Conservation (phyloP, 2,888 invertebrate species). For the Pocota personata region DNA sequence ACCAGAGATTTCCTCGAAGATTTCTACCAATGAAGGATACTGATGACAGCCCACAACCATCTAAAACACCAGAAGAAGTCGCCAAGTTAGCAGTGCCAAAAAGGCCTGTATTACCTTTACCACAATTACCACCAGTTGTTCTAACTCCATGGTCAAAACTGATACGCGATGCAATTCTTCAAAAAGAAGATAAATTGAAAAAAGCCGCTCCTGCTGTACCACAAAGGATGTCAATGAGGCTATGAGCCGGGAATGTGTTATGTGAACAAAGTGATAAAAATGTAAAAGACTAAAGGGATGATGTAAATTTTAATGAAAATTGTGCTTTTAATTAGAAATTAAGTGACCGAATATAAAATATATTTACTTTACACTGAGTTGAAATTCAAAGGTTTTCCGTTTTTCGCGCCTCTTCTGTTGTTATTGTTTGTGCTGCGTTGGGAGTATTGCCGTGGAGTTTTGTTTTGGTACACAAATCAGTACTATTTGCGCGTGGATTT, state of each 20-base stretch:
- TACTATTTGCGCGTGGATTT: neutral
- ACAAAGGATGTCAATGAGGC: constrained; percentile 53
- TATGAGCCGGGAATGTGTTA: constrained; percentile 18
- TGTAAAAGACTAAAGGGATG: neutral
- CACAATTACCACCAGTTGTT: constrained; percentile 52
- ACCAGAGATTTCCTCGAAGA: constrained; percentile 6
- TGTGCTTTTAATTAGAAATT: constrained; percentile 30
- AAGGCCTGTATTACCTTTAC: constrained; percentile 10
- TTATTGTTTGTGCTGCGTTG: neutral
- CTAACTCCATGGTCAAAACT: constrained; percentile 62
- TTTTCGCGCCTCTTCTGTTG: constrained; percentile 19
- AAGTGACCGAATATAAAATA: constrained; percentile 13
- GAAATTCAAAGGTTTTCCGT: neutral
- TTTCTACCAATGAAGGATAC: constrained; percentile 6
- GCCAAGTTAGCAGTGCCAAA: constrained; percentile 11
- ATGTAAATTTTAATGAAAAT: constrained; percentile 10
- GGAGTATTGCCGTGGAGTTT: neutral
- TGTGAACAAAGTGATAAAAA: constrained; percentile 19
- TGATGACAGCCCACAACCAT: neutral
- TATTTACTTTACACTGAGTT: constrained; percentile 28
- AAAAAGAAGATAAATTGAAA: constrained; percentile 38
- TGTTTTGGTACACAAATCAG: neutral
- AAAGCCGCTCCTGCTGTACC: constrained; percentile 8
- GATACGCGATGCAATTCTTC: constrained; percentile 56
- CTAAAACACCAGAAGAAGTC: constrained; percentile 43